Base-by-base conservation (phyloP, 2,113 vertebrate genomes). In the Leucopsar rothschildi region DNA sequence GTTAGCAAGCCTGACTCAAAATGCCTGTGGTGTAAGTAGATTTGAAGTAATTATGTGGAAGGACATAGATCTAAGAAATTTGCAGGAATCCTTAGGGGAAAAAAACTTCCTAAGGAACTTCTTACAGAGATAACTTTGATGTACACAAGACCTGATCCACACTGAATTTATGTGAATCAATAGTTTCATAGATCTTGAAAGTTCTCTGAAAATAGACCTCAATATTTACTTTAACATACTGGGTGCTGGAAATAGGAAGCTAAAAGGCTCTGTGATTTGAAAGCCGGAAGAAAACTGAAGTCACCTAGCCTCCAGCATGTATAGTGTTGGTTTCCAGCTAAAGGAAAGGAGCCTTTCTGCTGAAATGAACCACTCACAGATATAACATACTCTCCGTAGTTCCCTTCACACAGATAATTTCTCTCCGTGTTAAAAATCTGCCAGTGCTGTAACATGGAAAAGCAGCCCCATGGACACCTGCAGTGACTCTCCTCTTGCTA, bases 311-410 rank as follows among this genome's bases (percentile, higher is more conserved):
- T 89, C 49, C 66, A 76, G 61, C 55, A 60, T 5, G 15, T 16
- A 29, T 0, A 27, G 13, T 19, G 21, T 1, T 65, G 49, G 7
- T 55, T 89, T 89, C 70, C 47, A 69, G 33, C 15, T 59, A 64
- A 49, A 79, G 24, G 5, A 78, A 65, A 86, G 24, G 6, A 68
- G 18, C 14, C 72, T 65, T 90, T 76, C n/a, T 64, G 37, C 45
- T 57, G 23, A 64, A 60, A 91, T 5, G 17, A 86, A 69, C 59
- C 20, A 7, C 55, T 80, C 45, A 50, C 14, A 49, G 45, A 42
- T 31, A 23, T 3, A 83, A 78, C 9, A 60, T 7, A 40, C 4
- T 59, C 40, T 12, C 33, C 0, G 0, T 33, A 45, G 50, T 88
- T 72, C 24, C 45, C 60, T 63, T 45, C 11, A 25, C 3, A 52